Conservation (phyloP, 2,113 vertebrate genomes). For the Oriolus oriolus region DNA sequence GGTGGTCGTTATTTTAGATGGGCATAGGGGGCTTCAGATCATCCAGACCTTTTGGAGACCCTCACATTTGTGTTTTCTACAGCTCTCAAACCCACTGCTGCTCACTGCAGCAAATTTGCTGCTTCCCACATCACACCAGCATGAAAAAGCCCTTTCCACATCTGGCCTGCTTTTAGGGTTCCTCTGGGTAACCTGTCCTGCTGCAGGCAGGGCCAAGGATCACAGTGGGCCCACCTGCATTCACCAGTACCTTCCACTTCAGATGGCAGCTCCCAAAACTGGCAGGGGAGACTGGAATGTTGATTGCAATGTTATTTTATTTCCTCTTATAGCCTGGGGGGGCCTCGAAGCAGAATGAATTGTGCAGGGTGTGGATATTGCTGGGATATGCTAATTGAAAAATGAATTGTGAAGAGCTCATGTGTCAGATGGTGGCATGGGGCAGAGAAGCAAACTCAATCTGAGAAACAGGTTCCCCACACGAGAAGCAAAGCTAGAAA, state of each 20-base stretch:
- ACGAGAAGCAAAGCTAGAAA: not conserved
- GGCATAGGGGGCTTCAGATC: not conserved
- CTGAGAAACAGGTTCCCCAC: not conserved
- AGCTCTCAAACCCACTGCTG: not conserved
- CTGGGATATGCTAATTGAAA: not conserved
- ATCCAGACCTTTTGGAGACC: not conserved
- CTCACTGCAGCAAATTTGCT: not conserved
- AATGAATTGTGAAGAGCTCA: constrained; percentile 11
- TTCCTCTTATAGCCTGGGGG: not conserved
- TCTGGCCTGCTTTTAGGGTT: not conserved
- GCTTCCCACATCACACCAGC: not conserved
- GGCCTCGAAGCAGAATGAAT: not conserved
- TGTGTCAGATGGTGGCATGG: not conserved
- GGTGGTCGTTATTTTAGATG: not conserved
- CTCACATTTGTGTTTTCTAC: not conserved
- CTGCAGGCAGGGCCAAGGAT: not conserved
- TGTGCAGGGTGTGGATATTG: not conserved
- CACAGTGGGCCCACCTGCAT: not conserved
- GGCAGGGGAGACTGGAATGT: not conserved
- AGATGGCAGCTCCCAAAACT: not conserved
- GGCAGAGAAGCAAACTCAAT: constrained; percentile 18
- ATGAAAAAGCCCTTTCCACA: not conserved
- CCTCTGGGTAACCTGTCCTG: not conserved
- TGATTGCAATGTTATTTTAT: not conserved
- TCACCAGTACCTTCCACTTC: not conserved